Base-by-base conservation (phyloP, 1,140 invertebrate species). In the Papilio xuthus region DNA sequence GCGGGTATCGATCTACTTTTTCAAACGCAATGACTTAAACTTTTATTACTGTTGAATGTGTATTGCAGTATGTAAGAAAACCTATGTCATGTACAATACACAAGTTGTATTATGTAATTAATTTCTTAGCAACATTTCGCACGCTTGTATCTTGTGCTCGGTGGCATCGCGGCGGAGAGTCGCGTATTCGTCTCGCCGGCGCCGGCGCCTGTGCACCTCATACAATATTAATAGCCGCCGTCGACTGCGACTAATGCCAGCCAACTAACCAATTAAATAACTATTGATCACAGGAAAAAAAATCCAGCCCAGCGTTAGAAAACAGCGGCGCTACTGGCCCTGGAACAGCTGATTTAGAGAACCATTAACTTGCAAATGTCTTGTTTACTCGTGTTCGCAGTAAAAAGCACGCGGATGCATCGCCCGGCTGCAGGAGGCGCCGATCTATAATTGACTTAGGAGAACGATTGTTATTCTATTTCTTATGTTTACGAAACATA, bases 191-290 rank as follows among this genome's bases (percentile, higher is more conserved):
- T 76, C 83, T 83, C 86, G 86, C 85, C 83, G 86, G 88, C 86
- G 86, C 85, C 83, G 86, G 88, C 88, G 88, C 86, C 88, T 81
- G 82, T 81, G 78, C 80, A 78, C 20, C 88, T 90, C 89, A 91
- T 90, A 81, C 85, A 90, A 91, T 91, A 91, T 90, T 90, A 87
- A 91, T 88, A 83, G 80, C 56, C 80, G 70, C 79, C 63, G 70
- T 76, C 81, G 77, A 85, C 83, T 81, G 77, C 84, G 78, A 81
- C 86, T 85, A 87, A 85, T 83, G 84, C 81, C 78, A 72, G 78
- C 77, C 50, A 67, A 74, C 74, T 75, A 44, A 70, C 71, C 81
- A 86, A 86, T 86, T 86, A 84, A 82, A 84, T 81, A 82, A 77
- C 81, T 82, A 84, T 84, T 86, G 80, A 72, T 79, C 53, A 80